Conservation (phyloP, 2,113 vertebrate genomes). For the Lasiurus borealis region DNA sequence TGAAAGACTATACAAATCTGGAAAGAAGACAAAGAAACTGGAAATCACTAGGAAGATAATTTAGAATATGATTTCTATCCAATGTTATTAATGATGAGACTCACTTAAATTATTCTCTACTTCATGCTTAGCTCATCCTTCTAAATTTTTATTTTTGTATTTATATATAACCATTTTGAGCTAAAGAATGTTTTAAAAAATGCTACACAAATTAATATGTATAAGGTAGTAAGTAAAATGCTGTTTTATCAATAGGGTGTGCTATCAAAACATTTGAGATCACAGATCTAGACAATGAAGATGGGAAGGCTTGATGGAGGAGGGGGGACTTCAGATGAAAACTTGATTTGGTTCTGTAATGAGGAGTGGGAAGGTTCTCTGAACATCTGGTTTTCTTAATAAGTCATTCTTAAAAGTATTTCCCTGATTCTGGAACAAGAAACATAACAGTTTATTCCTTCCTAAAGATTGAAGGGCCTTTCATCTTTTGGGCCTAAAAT, state of each 20-base stretch:
- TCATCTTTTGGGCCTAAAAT: background rate
- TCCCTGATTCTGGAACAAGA: slow-evolving; percentile 28
- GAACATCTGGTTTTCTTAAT: background rate
- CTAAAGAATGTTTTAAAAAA: background rate
- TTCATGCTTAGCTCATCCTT: background rate
- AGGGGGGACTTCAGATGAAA: background rate
- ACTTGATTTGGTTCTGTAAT: background rate
- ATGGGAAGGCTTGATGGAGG: background rate
- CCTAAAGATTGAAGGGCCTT: background rate
- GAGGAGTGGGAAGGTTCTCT: background rate
- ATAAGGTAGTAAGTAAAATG: background rate
- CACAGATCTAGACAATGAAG: background rate
- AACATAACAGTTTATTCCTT: background rate
- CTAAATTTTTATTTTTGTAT: slow-evolving; percentile 17
- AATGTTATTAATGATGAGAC: background rate
- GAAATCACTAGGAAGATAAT: slow-evolving; percentile 15
- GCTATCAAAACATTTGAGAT: background rate
- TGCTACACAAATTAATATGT: background rate
- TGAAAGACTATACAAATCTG: background rate
- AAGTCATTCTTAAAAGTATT: slow-evolving; percentile 20
- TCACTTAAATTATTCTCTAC: background rate
- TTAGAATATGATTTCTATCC: background rate
- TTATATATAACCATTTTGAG: background rate
- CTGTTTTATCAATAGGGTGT: background rate
- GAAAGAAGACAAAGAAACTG: slow-evolving; percentile 2